Base-by-base conservation (phyloP, 1,140 invertebrate genomes). In the Vanessa tameamea region DNA sequence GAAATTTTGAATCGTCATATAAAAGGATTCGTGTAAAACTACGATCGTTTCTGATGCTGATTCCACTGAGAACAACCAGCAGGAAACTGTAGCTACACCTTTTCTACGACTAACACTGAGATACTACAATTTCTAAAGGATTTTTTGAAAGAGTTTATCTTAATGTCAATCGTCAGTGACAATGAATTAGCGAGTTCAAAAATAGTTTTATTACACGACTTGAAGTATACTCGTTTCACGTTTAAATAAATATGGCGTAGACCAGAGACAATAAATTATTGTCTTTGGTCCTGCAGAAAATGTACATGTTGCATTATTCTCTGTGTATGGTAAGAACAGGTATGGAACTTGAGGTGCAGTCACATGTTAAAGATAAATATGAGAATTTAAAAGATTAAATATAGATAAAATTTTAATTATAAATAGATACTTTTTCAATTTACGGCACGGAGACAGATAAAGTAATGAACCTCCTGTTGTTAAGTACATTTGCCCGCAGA, bases 291-390 rank as follows among this genome's bases (percentile, higher is more conserved):
- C n/a, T n/a, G 57, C 57, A 37, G 31, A 61, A 31, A n/a, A 61
- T 61, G 9, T 37, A 61, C 57, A 51, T n/a, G 57, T 15, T 23
- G 31, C 57, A 15, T 61, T 61, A 61, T 61, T 31, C 3, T 61
- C 57, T 26, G 14, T 37, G 57, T 61, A 61, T 37, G 57, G 57
- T 23, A 37, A 37, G 26, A 61, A n/a, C 57, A 61, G 57, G 57
- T 61, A 26, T 16, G 57, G 14, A n/a, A 8, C 14, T 4, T 61
- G 26, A 13, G 20, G 20, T 61, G 7, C 53, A 57, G 53, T 57
- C 23, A 23, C 20, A 23, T 23, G 3, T 57, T 57, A 57, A 57
- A 53, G 50, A 53, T 53, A 53, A 11, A 57, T 57, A 57, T 23
- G 16, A 23, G 53, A 57, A 57, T 57, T 20, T 26, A 23, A 57